Base-by-base conservation (phyloP, 2,888 invertebrate species). In the Incurvaria masculella region DNA sequence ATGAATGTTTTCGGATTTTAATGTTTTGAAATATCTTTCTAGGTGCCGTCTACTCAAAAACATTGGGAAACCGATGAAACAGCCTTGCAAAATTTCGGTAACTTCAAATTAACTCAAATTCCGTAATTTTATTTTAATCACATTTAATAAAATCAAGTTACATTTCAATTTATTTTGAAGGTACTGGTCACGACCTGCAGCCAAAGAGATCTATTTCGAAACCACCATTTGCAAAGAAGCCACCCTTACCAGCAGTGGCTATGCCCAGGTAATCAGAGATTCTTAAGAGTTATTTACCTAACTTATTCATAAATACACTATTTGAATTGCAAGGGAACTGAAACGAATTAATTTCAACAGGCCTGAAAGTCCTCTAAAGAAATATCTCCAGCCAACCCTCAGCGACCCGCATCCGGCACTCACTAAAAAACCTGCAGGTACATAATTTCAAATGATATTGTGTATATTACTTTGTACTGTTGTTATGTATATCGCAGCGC, bases 361-460 rank as follows among this genome's bases (percentile, higher is more conserved):
- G 55, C 89, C 92, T 11, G 91, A 91, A 19, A 90, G 90, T 61
- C 87, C 87, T 46, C 87, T 90, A 0, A 83, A 91, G 56, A 91
- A 91, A 62, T 92, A 87, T 65, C 69, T 93, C 49, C 90, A 89
- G 14, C 91, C 92, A 2, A 91, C 91, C 0, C 70, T 91, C 43
- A 91, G 91, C 19, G 91, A 92, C 70, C 85, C 82, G 4, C 79
- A 79, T 57, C 83, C 83, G 1, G 71, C 82, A 5, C 79, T 85
- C 1, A 81, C 81, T 33, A 86, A 80, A 57, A 76, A 87, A 64
- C 72, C 84, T 44, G 64, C 84, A 59, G 79, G 88, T 86, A 78
- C 78, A 75, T 72, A 53, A 52, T 53, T 48, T 55, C 16, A n/a
- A n/a, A n/a, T n/a, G n/a, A n/a, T n/a, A n/a, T n/a, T n/a, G n/a